Base-by-base conservation (phyloP, 2,888 invertebrate genomes). In the Neoitamus cyanurus region DNA sequence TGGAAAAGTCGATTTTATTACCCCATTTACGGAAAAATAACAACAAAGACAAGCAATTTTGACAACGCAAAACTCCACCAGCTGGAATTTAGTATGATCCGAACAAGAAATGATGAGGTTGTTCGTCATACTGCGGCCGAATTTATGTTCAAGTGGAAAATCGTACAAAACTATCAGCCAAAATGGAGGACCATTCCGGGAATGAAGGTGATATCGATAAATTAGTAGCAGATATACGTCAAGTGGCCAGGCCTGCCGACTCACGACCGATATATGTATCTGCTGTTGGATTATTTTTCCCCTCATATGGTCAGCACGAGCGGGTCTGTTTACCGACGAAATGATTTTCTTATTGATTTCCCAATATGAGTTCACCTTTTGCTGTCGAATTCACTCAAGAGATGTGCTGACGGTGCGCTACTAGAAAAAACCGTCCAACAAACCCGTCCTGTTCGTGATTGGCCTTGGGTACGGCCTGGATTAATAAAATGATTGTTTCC, bases 1-100 rank as follows among this genome's bases (percentile, higher is more conserved):
- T 82, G 25, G 69, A 82, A 82, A 58, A 34, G 68, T 82, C 69
- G 69, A 82, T 82, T 82, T 82, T 82, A 82, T 82, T 69, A 69
- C 69, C 69, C 82, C 82, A 82, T 82, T 82, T 82, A 82, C 82
- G 69, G 78, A 82, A 82, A 82, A 82, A 82, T 82, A 82, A 82
- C 82, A 69, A 82, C 82, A 69, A 37, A 82, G 42, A 82, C 82
- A 82, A 82, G 82, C 82, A 34, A 82, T 82, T 82, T 69, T 82
- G 82, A 69, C 68, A 82, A 82, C 82, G 36, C 25, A 42, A 69
- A 69, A 37, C 15, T 82, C 20, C 48, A 37, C n/a, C 82, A 42
- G 82, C 20, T 82, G 82, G 82, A 69, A 82, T 82, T 82, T 42
- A 82, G 68, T 82, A 69, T 69, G 69, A 69, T 69, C 37, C 42